Conservation (phyloP, 1,140 invertebrate species). For the Ceratina australensis region DNA sequence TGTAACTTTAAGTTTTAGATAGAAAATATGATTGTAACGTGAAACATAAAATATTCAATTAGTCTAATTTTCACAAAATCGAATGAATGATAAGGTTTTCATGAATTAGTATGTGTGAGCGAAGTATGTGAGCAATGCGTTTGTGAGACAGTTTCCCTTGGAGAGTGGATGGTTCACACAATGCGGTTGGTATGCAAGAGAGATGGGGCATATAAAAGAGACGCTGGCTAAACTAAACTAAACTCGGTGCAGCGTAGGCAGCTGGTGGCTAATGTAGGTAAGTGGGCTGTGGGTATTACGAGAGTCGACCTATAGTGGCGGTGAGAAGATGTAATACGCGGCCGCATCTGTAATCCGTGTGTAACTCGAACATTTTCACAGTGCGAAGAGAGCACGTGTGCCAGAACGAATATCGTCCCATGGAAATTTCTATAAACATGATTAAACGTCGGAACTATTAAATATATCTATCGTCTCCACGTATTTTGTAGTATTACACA, state of each 20-base stretch:
- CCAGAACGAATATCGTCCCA: slow-evolving; percentile 36
- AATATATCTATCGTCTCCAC: too few relatives aligned
- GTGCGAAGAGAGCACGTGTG: slow-evolving; percentile 8
- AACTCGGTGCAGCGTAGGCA: slow-evolving; percentile 2
- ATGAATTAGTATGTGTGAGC: too few relatives aligned
- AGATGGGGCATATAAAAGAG: slow-evolving; percentile 11
- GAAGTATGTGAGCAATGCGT: too few relatives aligned
- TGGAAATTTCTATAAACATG: too few relatives aligned
- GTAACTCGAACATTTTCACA: background rate
- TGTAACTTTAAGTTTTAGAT: too few relatives aligned
- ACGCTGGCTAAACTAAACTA: background rate
- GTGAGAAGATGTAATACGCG: slow-evolving; percentile 59
- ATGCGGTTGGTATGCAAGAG: background rate
- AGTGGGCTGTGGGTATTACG: slow-evolving; percentile 77
- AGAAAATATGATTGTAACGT: too few relatives aligned
- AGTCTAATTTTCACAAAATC: too few relatives aligned
- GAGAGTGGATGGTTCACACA: slow-evolving; percentile 43
- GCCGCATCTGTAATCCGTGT: slow-evolving; percentile 51
- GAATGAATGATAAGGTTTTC: too few relatives aligned
- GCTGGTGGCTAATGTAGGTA: slow-evolving; percentile 75
- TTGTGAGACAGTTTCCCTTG: slow-evolving; percentile 16
- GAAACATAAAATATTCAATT: too few relatives aligned
- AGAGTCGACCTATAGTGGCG: slow-evolving; percentile 61
- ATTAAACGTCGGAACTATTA: too few relatives aligned
- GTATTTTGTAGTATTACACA: too few relatives aligned